Conservation (phyloP, 2,113 vertebrate genomes). For the Pedionomus torquatus region DNA sequence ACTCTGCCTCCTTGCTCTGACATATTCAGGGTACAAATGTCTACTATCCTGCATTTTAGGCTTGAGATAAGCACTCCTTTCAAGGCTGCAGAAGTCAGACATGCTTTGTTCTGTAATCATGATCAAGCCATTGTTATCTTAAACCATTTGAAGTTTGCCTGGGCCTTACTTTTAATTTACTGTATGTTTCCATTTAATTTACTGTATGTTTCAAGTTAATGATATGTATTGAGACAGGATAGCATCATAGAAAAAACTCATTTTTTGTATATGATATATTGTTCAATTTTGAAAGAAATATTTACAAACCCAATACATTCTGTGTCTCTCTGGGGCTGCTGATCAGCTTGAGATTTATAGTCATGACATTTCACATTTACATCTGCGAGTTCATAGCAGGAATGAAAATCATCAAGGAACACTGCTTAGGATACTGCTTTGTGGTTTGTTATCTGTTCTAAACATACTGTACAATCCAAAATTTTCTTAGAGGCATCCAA, state of each 20-base stretch:
- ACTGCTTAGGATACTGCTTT: background rate
- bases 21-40: background rate
- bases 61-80: background rate
- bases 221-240: background rate
- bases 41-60: background rate
- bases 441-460: background rate
- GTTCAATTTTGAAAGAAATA: background rate
- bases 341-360: background rate
- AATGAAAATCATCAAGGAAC: background rate
- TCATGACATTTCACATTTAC: background rate
- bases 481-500: background rate
- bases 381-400: background rate
- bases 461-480: background rate
- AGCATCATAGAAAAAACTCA: background rate
- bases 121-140: background rate
- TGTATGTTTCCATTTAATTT: background rate
- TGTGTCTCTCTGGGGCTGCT: background rate
- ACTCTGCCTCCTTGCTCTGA: background rate
- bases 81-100: background rate
- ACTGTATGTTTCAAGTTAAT: background rate
- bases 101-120: background rate
- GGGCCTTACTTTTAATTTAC: background rate
- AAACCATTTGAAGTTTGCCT: background rate
- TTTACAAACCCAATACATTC: background rate
- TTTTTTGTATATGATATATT: background rate